Percentiles rank a stretch among this genome's conserved stretches.
phyloP scores from a whole-genome alignment of 2,113 vertebrate genomes.

The Tursiops truncatus region DNA sequence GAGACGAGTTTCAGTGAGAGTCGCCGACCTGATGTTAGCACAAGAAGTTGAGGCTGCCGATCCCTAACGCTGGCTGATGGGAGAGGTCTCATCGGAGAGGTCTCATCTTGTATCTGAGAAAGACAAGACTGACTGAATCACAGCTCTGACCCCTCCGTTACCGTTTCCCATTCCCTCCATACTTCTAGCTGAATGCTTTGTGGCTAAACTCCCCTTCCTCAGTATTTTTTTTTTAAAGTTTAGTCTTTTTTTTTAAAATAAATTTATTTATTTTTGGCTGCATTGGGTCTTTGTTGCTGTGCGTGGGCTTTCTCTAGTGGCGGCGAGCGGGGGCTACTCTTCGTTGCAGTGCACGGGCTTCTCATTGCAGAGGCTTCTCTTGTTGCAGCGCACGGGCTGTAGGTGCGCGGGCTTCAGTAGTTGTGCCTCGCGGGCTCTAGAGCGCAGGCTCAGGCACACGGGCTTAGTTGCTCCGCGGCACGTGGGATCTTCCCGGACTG shows the following conservation, averaged over 20 bases:
- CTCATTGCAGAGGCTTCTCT: too few species aligned
- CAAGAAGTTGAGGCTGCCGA: accelerated
- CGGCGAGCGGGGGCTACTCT: too few species aligned
- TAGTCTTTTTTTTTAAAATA: not conserved
- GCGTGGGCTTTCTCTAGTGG: too few species aligned
- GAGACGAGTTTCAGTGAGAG: not conserved
- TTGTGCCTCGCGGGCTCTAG: too few species aligned
- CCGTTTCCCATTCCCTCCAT: not conserved
- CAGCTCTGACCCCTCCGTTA: not conserved
- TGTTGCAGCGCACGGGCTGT: too few species aligned
- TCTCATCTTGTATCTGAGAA: not conserved
- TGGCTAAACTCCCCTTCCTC: not conserved
- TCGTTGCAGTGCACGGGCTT: too few species aligned
- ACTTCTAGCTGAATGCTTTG: not conserved
- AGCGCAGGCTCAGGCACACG: too few species aligned
- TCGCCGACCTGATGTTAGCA: accelerated
- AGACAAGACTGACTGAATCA: not conserved
- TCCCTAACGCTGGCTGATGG: not conserved
- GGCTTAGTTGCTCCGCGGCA: too few species aligned
- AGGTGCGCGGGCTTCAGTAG: too few species aligned
- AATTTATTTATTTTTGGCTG: too few species aligned
- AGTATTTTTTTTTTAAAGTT: not conserved
- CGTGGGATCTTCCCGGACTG: too few species aligned
- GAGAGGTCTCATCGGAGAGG: not conserved
- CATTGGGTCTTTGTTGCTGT: too few species aligned